Base-by-base conservation (phyloP, 2,888 invertebrate species). In the Nycteola revayana region DNA sequence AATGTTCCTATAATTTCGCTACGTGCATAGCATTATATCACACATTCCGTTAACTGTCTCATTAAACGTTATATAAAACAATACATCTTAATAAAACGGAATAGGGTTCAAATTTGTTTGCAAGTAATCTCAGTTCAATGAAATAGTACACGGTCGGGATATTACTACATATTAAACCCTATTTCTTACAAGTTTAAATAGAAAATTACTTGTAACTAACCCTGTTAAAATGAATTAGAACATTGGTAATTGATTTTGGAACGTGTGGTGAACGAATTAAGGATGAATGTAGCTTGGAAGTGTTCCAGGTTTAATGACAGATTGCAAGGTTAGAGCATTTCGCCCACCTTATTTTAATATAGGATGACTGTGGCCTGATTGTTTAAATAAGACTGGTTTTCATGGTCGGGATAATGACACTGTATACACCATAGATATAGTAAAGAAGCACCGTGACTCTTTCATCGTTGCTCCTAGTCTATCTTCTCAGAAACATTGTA, bases 281-380 rank as follows among this genome's bases (percentile, higher is more conserved):
- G 20, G 27, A 37, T 33, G 27, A 14, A 10, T 25, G 28, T 39
- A 31, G 21, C 17, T 1, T 21, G 9, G 7, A 9, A 1, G 3
- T 10, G 1, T 20, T 23, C 26, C 36, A 32, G 29, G 27, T 31
- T 31, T 42, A 20, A 25, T 21, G 6, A 10, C 7, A 40, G 31
- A 39, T 32, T 36, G 44, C 58, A 50, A 60, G 60, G 57, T 52
- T 49, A 31, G 17, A 0, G 7, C 1, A 41, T 50, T 11, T 20
- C 37, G 21, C 56, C 55, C 45, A 53, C 61, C 20, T 9, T 32
- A 24, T 17, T 26, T 14, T 28, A 35, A 43, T 32, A 47, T 40
- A 36, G 42, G 38, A 39, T 30, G 31, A 25, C 18, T 28, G 32
- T 45, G 49, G 36, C 38, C 45, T 22, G 34, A 37, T 43, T 49